Conservation (phyloP, 2,797 vertebrate genomes). For the Lycodopsis pacificus region DNA sequence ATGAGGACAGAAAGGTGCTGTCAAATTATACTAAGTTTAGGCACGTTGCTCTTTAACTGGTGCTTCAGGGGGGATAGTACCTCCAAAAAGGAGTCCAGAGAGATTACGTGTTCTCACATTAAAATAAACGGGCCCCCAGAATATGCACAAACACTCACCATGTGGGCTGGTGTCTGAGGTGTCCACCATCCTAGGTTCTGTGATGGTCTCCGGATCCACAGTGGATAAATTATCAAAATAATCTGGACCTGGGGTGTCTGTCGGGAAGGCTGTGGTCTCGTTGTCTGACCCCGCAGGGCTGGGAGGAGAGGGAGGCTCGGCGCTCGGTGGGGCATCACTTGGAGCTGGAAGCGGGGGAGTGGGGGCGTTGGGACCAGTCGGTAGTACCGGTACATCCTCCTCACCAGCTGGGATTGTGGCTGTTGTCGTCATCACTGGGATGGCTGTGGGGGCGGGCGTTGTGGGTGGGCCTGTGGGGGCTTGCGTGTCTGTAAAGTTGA, state of each 20-base stretch:
- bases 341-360: constrained; percentile 33
- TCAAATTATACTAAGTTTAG: not conserved
- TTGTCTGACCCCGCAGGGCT: not conserved
- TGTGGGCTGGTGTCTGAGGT: constrained; percentile 46
- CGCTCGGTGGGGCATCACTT: constrained; percentile 27
- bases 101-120: not conserved
- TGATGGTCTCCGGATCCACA: constrained; percentile 21
- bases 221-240: accelerated
- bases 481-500: constrained; percentile 47
- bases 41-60: not conserved
- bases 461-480: constrained; percentile 32
- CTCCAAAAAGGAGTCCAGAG: not conserved
- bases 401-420: constrained; percentile 13
- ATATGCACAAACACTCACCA: constrained; percentile 55
- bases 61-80: not conserved
- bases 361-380: constrained; percentile 26
- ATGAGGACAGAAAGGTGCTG: not conserved
- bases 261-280: not conserved
- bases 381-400: not conserved
- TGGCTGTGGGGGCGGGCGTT: not conserved
- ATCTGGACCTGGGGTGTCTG: constrained; percentile 21
- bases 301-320: constrained; percentile 4
- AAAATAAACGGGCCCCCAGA: not conserved
- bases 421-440: constrained; percentile 14
- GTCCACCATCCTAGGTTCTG: constrained; percentile 21